Percentiles rank a stretch among this genome's conserved stretches.
These are phyloP conservation scores for Boleophthalmus pectinirostris DNA, from an alignment of 2,113 vertebrate genomes.

Conservation along the genomic window DNA sequence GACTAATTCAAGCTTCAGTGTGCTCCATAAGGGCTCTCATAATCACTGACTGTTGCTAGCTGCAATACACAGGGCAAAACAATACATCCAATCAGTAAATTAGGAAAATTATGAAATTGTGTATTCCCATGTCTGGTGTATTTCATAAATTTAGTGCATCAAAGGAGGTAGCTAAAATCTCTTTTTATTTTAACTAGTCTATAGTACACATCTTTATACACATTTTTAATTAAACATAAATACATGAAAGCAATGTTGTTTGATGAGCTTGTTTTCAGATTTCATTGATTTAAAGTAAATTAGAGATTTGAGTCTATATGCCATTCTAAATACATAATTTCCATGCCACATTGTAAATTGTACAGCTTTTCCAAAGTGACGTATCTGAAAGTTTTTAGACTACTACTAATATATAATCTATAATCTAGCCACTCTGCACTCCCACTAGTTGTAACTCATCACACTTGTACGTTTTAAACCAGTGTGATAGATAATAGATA, in stretches of 20 bases:
- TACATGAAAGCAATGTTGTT: no score
- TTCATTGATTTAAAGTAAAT: no score
- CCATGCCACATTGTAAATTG: background rate
- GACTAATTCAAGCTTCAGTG: conserved; percentile 7
- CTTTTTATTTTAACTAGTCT: background rate
- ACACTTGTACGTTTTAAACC: conserved; percentile 8
- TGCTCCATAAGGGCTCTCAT: background rate
- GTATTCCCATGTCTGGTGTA: background rate
- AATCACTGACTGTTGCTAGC: background rate
- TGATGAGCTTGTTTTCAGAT: no score
- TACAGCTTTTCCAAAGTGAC: background rate
- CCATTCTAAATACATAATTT: background rate
- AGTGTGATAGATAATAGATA: conserved; percentile 19
- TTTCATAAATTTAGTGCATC: background rate
- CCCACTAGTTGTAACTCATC: background rate
- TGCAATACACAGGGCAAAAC: background rate
- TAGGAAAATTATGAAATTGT: background rate
- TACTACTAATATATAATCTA: no score
- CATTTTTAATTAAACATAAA: no score
- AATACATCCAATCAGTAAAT: background rate
- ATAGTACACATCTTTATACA: no score
- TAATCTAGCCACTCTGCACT: no score
- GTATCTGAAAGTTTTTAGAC: no score
- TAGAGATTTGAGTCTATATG: no score
- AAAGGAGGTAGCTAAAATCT: background rate